phyloP scores from a whole-genome alignment of 2,113 vertebrate species.

The Megaleporinus macrocephalus region DNA sequence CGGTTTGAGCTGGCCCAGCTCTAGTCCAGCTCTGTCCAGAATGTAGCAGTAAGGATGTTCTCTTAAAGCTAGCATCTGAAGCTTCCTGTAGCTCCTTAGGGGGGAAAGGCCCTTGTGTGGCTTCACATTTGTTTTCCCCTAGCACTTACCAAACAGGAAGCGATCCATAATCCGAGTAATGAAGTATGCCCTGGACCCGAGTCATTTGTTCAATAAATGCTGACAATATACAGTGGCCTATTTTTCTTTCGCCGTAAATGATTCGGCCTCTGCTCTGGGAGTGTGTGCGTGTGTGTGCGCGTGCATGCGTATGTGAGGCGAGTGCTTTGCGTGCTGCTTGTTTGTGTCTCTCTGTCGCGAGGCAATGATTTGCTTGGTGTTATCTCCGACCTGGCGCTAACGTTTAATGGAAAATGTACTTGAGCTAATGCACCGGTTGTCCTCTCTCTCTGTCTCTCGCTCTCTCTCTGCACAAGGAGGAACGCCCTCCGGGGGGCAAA shows the following conservation, averaged over 20 bases:
- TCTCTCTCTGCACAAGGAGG: slow-evolving; percentile 25
- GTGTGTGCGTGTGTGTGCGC: neutral
- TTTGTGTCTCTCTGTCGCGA: slow-evolving; percentile 11
- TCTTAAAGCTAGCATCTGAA: slow-evolving; percentile 19
- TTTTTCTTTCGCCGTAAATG: slow-evolving; percentile 26
- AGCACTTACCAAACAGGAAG: slow-evolving; percentile 51
- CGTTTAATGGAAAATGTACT: slow-evolving; percentile 31
- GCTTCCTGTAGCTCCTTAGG: slow-evolving; percentile 9
- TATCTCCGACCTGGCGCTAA: slow-evolving; percentile 37
- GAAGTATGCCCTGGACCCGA: slow-evolving; percentile 46
- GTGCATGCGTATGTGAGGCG: slow-evolving; percentile 3
- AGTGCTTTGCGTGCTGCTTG: neutral
- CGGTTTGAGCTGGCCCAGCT: neutral
- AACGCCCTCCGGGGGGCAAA: neutral
- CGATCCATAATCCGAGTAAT: slow-evolving; percentile 50
- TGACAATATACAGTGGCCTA: slow-evolving; percentile 37
- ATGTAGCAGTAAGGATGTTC: neutral
- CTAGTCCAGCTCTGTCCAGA: neutral
- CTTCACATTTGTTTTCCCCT: slow-evolving; percentile 45
- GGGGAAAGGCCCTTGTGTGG: slow-evolving; percentile 32
- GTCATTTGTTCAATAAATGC: slow-evolving; percentile 54
- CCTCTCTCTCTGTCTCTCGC: slow-evolving; percentile 1
- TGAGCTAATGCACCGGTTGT: neutral
- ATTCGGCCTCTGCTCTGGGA: slow-evolving; percentile 25
- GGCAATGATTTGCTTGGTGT: slow-evolving; percentile 13